phyloP scores from a whole-genome alignment of 2,797 vertebrate species.

The Chelon labrosus region DNA sequence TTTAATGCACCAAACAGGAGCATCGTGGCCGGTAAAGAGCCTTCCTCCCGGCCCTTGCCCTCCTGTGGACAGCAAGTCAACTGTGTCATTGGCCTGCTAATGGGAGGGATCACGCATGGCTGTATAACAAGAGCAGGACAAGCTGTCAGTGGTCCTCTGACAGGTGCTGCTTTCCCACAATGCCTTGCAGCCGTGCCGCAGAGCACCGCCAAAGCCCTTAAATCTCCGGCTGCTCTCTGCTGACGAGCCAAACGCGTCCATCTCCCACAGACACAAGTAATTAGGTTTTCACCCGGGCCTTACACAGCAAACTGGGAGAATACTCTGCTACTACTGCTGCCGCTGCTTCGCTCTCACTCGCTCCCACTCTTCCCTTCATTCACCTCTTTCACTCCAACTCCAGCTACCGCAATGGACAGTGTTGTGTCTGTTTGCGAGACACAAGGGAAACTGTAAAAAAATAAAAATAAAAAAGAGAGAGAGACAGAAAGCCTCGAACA shows the following conservation, averaged over 20 bases:
- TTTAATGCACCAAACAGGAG: slow-evolving; percentile 44
- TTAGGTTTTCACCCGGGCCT: slow-evolving; percentile 64
- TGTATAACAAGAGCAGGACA: slow-evolving; percentile 75
- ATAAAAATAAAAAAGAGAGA: background rate
- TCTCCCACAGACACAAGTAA: slow-evolving; percentile 73
- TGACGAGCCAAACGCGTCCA: slow-evolving; percentile 66
- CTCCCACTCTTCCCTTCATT: slow-evolving; percentile 21
- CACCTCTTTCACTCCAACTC: slow-evolving; percentile 33
- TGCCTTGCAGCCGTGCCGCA: slow-evolving; percentile 64
- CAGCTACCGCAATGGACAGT: slow-evolving; percentile 10
- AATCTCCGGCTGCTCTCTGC: slow-evolving; percentile 64
- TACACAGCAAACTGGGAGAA: slow-evolving; percentile 43
- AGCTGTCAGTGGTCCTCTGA: slow-evolving; percentile 72
- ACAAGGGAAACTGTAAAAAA: background rate
- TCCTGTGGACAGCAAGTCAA: slow-evolving; percentile 63
- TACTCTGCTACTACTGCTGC: slow-evolving; percentile 20
- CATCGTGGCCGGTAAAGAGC: slow-evolving; percentile 41
- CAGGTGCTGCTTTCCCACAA: slow-evolving; percentile 75
- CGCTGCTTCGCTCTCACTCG: background rate
- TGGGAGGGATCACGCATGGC: slow-evolving; percentile 68
- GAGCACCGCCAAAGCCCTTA: slow-evolving; percentile 50
- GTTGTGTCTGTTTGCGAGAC: slow-evolving; percentile 5
- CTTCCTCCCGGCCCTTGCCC: slow-evolving; percentile 15
- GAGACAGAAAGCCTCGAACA: slow-evolving; percentile 20
- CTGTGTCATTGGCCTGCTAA: slow-evolving; percentile 76